These are phyloP conservation scores for Hymenochirus boettgeri DNA, from an alignment of 2,113 vertebrate genomes.

Conservation along the genomic window DNA sequence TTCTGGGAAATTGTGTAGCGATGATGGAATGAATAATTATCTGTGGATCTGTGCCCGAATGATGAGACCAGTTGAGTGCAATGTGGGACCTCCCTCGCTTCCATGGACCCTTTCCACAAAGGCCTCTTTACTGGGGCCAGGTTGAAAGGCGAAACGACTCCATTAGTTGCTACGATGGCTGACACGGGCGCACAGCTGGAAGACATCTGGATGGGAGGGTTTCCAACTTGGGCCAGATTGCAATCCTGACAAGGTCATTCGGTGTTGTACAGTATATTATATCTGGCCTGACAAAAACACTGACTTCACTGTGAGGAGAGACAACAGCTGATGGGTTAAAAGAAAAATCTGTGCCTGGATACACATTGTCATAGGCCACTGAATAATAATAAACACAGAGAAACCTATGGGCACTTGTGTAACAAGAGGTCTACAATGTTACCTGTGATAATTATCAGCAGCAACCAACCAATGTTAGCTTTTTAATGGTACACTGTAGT, in stretches of 20 bases:
- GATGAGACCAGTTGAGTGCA: constrained; percentile 15
- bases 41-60: constrained; percentile 10
- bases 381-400: no score
- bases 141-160: constrained; percentile 22
- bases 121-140: constrained; percentile 10
- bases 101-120: constrained; percentile 9
- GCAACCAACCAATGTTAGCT: no score
- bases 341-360: constrained; percentile 2
- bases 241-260: constrained; percentile 33
- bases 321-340: constrained; percentile 6
- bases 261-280: constrained; percentile 35
- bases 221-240: constrained; percentile 3
- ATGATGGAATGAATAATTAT: constrained; percentile 29
- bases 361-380: not conserved
- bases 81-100: constrained; percentile 32
- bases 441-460: no score
- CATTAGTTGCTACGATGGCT: not conserved
- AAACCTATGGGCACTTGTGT: no score
- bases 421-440: no score
- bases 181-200: constrained; percentile 14
- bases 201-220: constrained; percentile 26
- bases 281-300: constrained; percentile 24
- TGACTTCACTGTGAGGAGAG: constrained; percentile 28
- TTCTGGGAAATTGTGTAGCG: not conserved
- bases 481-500: no score